phyloP scores from a whole-genome alignment of 2,797 vertebrate species.

The Pseudochirops corinnae region DNA sequence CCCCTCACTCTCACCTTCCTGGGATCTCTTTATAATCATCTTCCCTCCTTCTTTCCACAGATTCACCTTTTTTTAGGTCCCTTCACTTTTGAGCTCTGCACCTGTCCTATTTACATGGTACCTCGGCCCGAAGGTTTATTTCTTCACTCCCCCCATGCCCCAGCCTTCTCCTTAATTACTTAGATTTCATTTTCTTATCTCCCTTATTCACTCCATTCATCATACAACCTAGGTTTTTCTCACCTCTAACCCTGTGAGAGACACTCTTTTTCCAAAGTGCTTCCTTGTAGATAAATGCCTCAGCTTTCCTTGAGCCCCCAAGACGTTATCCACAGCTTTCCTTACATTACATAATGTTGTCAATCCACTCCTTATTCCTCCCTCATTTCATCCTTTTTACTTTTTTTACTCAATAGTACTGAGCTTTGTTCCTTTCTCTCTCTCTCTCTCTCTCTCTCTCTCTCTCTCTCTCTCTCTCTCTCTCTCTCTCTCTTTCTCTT shows the following conservation, averaged over 20 bases:
- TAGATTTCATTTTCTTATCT: not conserved
- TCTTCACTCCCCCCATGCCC: not conserved
- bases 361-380: no score
- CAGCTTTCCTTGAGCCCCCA: not conserved
- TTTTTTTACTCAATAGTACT: not conserved
- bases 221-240: not conserved
- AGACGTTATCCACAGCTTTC: not conserved
- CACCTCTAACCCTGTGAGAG: constrained; percentile 57
- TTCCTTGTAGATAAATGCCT: not conserved
- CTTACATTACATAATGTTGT: not conserved
- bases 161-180: not conserved
- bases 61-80: not conserved
- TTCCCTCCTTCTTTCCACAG: not conserved
- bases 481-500: not conserved
- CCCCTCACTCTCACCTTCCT: not conserved
- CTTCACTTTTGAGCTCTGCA: not conserved
- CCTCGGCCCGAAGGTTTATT: constrained; percentile 2
- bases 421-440: constrained; percentile 54
- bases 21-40: not conserved
- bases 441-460: not conserved
- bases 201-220: constrained; percentile 40
- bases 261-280: not conserved
- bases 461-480: not conserved
- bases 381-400: not conserved
- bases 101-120: not conserved